These are phyloP conservation scores for Tarsius wallacei DNA, from an alignment of 2,797 vertebrate species.

Conservation along the genomic window DNA sequence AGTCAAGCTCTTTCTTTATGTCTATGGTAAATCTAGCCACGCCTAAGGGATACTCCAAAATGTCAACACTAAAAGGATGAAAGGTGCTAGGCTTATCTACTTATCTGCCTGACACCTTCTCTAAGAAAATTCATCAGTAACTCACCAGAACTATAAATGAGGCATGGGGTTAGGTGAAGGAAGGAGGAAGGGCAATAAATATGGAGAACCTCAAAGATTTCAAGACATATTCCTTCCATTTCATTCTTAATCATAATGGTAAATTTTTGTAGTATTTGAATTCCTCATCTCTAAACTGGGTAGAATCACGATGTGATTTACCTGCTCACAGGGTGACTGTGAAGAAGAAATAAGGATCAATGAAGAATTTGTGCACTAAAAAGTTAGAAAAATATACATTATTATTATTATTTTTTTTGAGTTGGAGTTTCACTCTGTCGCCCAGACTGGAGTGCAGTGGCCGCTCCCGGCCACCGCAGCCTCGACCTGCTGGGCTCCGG, in stretches of 20 bases:
- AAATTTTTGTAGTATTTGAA: background rate
- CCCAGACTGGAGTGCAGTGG: too few species aligned
- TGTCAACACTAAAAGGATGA: background rate
- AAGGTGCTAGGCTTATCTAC: background rate
- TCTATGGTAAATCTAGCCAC: background rate
- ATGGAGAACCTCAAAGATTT: background rate
- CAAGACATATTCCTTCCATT: background rate
- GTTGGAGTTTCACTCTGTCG: too few species aligned
- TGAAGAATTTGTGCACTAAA: background rate
- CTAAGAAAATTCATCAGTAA: background rate
- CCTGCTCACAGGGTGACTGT: background rate
- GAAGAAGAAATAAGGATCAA: background rate
- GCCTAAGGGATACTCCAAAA: background rate
- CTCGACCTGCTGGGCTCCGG: too few species aligned
- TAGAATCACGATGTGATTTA: background rate
- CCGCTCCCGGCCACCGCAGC: too few species aligned
- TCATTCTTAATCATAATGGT: background rate
- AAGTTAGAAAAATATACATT: background rate
- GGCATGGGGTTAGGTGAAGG: background rate
- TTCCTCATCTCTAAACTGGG: background rate
- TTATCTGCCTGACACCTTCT: constrained; percentile 43
- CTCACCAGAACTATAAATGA: background rate
- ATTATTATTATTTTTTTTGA: too few species aligned
- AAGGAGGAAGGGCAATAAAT: background rate
- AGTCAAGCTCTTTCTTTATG: background rate